These are phyloP conservation scores for Dendrocincla tyrannina DNA, from an alignment of 2,797 vertebrate genomes.

Conservation along the genomic window DNA sequence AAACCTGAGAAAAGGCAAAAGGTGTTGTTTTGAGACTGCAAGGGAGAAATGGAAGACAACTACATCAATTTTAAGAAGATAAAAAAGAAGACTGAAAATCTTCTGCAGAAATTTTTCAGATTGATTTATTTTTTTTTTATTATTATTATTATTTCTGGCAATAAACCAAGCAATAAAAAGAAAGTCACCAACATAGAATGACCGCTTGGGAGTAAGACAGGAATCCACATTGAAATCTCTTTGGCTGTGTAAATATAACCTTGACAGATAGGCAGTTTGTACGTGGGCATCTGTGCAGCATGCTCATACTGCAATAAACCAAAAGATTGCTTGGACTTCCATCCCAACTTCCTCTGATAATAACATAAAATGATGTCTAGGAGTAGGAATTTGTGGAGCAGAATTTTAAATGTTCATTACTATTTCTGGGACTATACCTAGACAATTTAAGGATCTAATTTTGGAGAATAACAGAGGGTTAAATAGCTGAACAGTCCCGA, in stretches of 20 bases:
- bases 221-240: neutral
- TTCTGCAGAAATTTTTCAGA: neutral
- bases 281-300: neutral
- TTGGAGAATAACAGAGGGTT: neutral
- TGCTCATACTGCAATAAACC: neutral
- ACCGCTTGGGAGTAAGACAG: neutral
- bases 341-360: neutral
- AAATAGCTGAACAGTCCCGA: neutral
- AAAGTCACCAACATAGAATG: neutral
- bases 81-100: neutral
- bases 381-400: neutral
- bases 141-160: neutral
- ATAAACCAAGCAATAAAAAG: neutral
- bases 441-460: neutral
- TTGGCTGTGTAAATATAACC: neutral
- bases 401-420: conserved; percentile 16
- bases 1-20: neutral
- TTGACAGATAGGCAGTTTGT: neutral
- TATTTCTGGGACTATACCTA: neutral
- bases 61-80: neutral
- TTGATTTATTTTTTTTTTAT: neutral
- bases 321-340: neutral
- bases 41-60: neutral
- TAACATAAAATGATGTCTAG: neutral
- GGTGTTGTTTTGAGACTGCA: neutral